A percentile compares a stretch with the other conserved stretches of the same genome.
These are phyloP conservation scores for Amphiduros pacificus DNA, from an alignment of 2,888 invertebrate species.

Conservation along the genomic window DNA sequence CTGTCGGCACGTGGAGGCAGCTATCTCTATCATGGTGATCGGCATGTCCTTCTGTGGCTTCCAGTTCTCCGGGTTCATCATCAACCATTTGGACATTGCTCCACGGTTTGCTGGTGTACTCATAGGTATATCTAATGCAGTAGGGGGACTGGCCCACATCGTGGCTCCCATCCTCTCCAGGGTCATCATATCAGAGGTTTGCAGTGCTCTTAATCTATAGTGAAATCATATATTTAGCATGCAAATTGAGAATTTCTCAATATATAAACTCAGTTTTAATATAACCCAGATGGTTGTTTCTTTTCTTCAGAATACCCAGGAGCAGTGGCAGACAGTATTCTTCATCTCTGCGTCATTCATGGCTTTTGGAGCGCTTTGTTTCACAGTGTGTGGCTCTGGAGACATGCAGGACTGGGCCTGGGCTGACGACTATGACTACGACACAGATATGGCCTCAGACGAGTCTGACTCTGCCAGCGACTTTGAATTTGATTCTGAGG, in stretches of 20 bases:
- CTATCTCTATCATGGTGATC: conserved; percentile 48
- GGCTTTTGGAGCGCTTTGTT: conserved; percentile 65
- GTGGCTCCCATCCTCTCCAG: conserved; percentile 50
- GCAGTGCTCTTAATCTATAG: background rate
- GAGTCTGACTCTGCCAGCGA: too few species aligned
- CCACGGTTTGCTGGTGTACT: conserved; percentile 55
- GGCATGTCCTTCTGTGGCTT: conserved; percentile 47
- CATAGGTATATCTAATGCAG: conserved; percentile 54
- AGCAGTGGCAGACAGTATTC: conserved; percentile 71
- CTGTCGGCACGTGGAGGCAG: conserved; percentile 44
- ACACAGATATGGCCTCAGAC: too few species aligned
- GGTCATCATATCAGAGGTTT: conserved; percentile 41
- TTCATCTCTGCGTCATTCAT: conserved; percentile 79
- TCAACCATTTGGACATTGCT: conserved; percentile 58
- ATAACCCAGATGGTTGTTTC: too few species aligned
- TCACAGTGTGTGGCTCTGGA: conserved; percentile 37
- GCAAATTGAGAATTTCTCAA: too few species aligned
- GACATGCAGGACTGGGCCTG: conserved; percentile 37
- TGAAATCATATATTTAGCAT: too few species aligned
- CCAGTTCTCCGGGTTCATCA: conserved; percentile 54
- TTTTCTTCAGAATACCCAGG: too few species aligned
- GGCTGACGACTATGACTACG: conserved; percentile 5
- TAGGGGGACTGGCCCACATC: conserved; percentile 52
- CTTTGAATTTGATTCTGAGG: too few species aligned
- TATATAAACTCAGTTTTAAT: too few species aligned